Percentiles rank a stretch among this genome's conserved stretches.
Evolutionary conservation across 2,888 invertebrate genomes (phyloP).

Genomic region (Ctenicera cuprea): DNA sequence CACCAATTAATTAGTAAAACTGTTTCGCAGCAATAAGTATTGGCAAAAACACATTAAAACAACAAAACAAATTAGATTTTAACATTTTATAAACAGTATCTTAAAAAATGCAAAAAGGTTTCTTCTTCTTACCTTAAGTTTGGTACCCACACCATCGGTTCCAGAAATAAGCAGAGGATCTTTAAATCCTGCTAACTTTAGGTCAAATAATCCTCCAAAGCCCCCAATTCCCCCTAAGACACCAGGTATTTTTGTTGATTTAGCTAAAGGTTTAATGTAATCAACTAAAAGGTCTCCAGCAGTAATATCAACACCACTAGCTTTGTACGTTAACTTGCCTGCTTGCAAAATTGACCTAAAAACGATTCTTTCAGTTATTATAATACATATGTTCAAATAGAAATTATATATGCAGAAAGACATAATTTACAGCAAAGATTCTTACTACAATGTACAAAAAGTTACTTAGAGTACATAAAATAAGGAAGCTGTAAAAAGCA

Average conservation of each 20-base stretch:
- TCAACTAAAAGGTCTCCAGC: conserved; percentile 92
- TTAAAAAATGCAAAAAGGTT: too few species aligned
- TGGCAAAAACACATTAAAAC: too few species aligned
- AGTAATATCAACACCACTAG: conserved; percentile 94
- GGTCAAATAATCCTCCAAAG: conserved; percentile 95
- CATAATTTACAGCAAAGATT: too few species aligned
- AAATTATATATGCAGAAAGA: not conserved
- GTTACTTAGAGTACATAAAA: too few species aligned
- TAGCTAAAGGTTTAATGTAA: conserved; percentile 87
- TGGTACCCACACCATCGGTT: conserved; percentile 98
- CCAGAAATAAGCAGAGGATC: conserved; percentile 95
- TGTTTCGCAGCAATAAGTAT: too few species aligned
- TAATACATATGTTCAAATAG: conserved; percentile 47
- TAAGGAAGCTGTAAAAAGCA: too few species aligned
- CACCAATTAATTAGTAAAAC: too few species aligned
- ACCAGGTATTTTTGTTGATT: conserved; percentile 85
- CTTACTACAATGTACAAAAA: too few species aligned
- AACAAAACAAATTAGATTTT: too few species aligned
- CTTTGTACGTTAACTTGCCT: conserved; percentile 88
- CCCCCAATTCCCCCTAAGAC: conserved; percentile 91
- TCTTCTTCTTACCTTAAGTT: conserved; percentile 88
- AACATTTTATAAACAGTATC: conserved; percentile 80
- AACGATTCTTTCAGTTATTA: too few species aligned
- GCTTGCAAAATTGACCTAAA: conserved; percentile 74
- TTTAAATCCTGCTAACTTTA: conserved; percentile 81